Evolutionary conservation across 2,888 invertebrate species (phyloP), one percentile per base, ranked within the genome.

Genomic region (Liodrosophila aerea): DNA sequence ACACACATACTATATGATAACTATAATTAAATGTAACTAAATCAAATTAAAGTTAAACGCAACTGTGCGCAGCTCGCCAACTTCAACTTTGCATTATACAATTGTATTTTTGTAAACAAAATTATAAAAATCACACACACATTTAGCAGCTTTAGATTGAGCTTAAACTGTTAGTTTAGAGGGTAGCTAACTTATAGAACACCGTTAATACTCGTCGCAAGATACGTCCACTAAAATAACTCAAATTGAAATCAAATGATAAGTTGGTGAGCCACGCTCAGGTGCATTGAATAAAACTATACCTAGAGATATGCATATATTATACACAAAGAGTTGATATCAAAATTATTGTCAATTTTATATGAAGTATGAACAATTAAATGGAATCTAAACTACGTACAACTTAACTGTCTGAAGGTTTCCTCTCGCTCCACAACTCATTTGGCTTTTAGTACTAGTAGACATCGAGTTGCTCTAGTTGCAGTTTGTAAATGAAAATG

Each of bases 341-440:
- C 78, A 82, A 82, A 82, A 78, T 74, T 58, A 73, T 59, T 76
- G 76, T 76, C 81, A 76, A 76, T 76, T 76, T 58, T 74, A 57
- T 65, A 53, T 47, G 7, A 53, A 46, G 22, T 51, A 46, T 41
- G 7, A 31, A 46, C 47, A 34, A 49, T 50, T 41, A 15, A 40
- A 59, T n/a, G 15, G 18, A 16, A 43, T 58, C 56, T 31, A 53
- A 31, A 47, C 11, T 39, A 11, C 63, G 52, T 65, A 59, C 46
- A 50, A 57, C 49, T 54, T 46, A 50, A 57, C 49, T 54, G 54
- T 56, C 50, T 60, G 52, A 57, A 22, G 22, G 22, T 62, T 46
- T 62, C 44, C 44, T 44, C 31, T 49, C 47, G 54, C n/a, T 9
- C 7, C 39, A n/a, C 9, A 34, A 45, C 39, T 11, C 22, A 44